phyloP scores from a whole-genome alignment of 2,888 invertebrate species.

The Anthrax anthrax region DNA sequence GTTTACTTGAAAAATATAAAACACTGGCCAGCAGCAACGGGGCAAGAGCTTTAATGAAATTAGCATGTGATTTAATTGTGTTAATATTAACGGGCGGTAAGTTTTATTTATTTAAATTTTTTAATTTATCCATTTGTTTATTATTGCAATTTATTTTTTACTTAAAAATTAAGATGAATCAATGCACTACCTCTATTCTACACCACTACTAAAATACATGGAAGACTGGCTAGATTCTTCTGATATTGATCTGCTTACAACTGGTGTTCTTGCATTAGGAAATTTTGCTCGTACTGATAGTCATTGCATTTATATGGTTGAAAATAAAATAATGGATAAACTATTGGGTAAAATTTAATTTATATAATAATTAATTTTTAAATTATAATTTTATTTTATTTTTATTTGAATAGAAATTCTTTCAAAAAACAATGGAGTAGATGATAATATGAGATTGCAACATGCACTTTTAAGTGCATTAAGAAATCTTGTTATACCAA shows the following conservation, averaged over 20 bases:
- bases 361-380: not conserved
- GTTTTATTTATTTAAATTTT: not conserved
- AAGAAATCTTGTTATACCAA: slow-evolving; percentile 59
- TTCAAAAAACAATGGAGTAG: slow-evolving; percentile 42
- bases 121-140: too few species aligned
- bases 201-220: slow-evolving; percentile 52
- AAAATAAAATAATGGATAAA: slow-evolving; percentile 59
- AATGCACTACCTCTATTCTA: slow-evolving; percentile 69
- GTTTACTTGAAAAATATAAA: slow-evolving; percentile 56
- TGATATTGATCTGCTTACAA: slow-evolving; percentile 62
- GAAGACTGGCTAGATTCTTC: slow-evolving; percentile 62
- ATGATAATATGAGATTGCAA: slow-evolving; percentile 43
- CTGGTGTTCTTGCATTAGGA: slow-evolving; percentile 71
- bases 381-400: not conserved
- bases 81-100: slow-evolving; percentile 74
- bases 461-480: slow-evolving; percentile 48
- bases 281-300: slow-evolving; percentile 81
- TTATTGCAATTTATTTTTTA: too few species aligned
- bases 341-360: slow-evolving; percentile 37
- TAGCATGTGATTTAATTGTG: slow-evolving; percentile 74
- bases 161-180: slow-evolving; percentile 51
- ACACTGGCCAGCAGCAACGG: slow-evolving; percentile 47
- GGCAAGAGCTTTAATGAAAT: slow-evolving; percentile 55
- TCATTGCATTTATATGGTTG: slow-evolving; percentile 72
- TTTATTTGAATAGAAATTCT: slow-evolving; percentile 29